These are phyloP conservation scores for Salminus brasiliensis DNA, from an alignment of 2,113 vertebrate genomes.

Conservation along the genomic window DNA sequence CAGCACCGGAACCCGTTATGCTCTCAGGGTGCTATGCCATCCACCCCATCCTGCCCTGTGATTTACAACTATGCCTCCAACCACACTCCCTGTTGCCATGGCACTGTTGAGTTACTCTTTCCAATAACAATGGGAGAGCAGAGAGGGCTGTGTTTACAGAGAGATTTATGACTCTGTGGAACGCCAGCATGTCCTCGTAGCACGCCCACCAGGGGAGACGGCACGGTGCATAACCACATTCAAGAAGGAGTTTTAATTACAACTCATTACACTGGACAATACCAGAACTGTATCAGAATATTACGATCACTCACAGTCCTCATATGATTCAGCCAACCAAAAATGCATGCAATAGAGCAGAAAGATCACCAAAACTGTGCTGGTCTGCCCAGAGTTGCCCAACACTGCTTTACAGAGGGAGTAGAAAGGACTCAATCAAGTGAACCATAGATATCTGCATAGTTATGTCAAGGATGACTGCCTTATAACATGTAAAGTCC, in stretches of 20 bases:
- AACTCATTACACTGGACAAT: neutral
- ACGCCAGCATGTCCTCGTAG: constrained; percentile 29
- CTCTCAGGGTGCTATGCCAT: neutral
- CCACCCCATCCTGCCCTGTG: constrained; percentile 10
- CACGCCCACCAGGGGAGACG: neutral
- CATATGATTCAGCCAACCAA: neutral
- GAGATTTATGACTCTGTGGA: constrained; percentile 64
- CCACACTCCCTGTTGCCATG: constrained; percentile 50
- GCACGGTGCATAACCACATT: neutral
- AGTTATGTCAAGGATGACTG: no score
- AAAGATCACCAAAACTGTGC: neutral
- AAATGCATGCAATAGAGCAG: neutral
- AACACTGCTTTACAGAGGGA: no score
- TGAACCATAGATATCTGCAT: no score
- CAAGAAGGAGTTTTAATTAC: neutral
- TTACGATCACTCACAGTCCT: neutral
- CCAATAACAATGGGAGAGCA: constrained; percentile 53
- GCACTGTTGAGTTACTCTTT: constrained; percentile 52
- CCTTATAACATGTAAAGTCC: no score
- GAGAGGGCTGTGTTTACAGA: constrained; percentile 59
- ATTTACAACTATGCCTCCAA: constrained; percentile 28
- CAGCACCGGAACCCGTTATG: neutral
- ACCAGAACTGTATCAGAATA: neutral
- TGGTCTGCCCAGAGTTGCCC: no score
- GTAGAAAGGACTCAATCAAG: no score